phyloP scores from a whole-genome alignment of 2,113 vertebrate genomes.

The Glaucidium brasilianum region DNA sequence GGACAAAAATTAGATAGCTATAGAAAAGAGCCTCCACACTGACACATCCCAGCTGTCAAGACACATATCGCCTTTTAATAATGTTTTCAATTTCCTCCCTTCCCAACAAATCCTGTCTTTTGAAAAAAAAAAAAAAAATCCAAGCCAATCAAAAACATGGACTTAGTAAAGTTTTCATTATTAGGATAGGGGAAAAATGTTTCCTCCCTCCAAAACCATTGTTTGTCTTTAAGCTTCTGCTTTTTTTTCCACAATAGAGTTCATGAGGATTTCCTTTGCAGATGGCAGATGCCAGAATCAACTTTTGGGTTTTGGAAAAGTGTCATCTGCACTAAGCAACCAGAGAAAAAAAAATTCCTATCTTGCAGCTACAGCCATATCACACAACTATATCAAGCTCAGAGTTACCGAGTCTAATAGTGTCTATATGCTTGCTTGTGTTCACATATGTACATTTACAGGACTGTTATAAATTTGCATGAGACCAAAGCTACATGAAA shows the following conservation, averaged over 20 bases:
- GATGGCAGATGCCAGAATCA: neutral
- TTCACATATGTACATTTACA: neutral
- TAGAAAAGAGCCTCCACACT: neutral
- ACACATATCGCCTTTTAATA: neutral
- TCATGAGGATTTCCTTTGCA: neutral
- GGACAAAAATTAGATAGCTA: conserved; percentile 17
- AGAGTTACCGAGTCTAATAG: neutral
- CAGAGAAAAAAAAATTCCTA: neutral
- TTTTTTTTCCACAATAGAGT: neutral
- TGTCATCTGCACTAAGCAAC: neutral
- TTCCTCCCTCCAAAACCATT: neutral
- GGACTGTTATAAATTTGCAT: neutral
- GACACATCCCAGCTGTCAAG: neutral
- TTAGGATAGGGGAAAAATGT: neutral
- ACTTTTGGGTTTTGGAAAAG: neutral
- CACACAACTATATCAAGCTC: neutral
- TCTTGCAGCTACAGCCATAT: neutral
- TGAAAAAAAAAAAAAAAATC: too few relatives aligned
- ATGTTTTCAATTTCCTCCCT: neutral
- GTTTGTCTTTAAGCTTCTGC: neutral
- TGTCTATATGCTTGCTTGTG: neutral
- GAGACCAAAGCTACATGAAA: neutral
- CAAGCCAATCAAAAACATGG: neutral
- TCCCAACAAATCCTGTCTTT: neutral
- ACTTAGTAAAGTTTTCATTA: neutral